Evolutionary conservation across 2,888 invertebrate genomes (phyloP), one percentile per base, ranked within the genome.

Genomic region (Trichopoda pennipes): DNA sequence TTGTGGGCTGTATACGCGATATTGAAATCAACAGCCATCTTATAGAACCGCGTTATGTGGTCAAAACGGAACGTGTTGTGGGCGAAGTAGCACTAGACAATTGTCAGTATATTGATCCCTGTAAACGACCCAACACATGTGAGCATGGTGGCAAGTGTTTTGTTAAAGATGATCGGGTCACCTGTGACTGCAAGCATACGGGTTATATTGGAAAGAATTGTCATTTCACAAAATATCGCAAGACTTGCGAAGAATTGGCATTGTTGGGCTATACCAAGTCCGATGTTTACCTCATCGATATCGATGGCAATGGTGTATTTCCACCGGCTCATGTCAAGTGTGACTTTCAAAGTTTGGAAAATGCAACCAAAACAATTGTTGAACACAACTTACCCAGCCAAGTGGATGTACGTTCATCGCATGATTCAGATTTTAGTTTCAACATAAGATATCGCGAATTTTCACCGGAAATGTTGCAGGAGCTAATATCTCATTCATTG

Each of bases 181-280:
- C 95, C 38, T 98, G 98, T 89, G 96, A 98, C 88, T 98, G 98
- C 90, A 94, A 95, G 55, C 95, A 94, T 84, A 97, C 97, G 6
- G 97, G 97, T 0, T 98, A 98, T 88, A 96, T 96, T 58, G 98
- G 98, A 12, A 96, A 96, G 88, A 97, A 97, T 88, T 98, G 98
- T 87, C 98, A 98, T 89, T 98, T 98, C 86, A 97, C 98, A 1
- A 94, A 96, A 78, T 97, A 96, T 88, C 94, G 97, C 84, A 95
- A 97, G 88, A 97, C 98, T 0, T 98, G 98, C 89, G 98, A 98
- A 91, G 98, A 98, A 88, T 90, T 98, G 76, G 97, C 97, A 0
- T 92, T 98, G 9, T 92, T 97, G 17, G 98, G 98, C 0, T 96
- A 96, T 87, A 96, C 96, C 0, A 94, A 96, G 85, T 96, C 97